phyloP scores from a whole-genome alignment of 2,113 vertebrate genomes.

The Pholis gunnellus region DNA sequence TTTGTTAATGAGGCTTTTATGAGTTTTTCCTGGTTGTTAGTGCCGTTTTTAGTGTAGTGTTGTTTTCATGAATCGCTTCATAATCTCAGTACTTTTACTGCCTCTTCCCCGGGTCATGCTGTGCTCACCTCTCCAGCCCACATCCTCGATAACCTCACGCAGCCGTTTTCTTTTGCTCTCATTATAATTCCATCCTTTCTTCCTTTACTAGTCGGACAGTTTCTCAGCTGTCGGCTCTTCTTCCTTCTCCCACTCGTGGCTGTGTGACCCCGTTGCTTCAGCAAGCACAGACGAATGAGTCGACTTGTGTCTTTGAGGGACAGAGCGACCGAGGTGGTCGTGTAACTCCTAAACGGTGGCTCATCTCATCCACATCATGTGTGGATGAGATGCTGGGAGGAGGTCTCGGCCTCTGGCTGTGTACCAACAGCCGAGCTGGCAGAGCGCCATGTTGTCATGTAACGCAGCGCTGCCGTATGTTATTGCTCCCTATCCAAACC shows the following conservation, averaged over 20 bases:
- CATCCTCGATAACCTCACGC: background rate
- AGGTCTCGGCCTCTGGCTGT: background rate
- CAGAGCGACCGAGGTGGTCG: background rate
- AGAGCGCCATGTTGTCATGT: slow-evolving; percentile 36
- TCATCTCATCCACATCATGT: slow-evolving; percentile 38
- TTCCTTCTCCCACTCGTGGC: background rate
- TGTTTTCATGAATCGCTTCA: slow-evolving; percentile 29
- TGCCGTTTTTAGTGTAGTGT: background rate
- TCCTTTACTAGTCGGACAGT: background rate
- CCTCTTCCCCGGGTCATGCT: slow-evolving; percentile 15
- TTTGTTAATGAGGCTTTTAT: slow-evolving; percentile 17
- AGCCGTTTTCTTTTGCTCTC: background rate
- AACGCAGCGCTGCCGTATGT: slow-evolving; percentile 39
- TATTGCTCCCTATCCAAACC: slow-evolving; percentile 16
- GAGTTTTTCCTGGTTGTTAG: slow-evolving; percentile 21
- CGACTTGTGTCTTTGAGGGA: background rate
- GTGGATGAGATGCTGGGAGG: slow-evolving; percentile 8
- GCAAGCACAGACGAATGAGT: background rate
- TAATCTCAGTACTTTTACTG: slow-evolving; percentile 27
- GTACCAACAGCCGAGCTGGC: slow-evolving; percentile 22
- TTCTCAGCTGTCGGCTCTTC: slow-evolving; percentile 15
- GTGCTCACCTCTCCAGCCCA: background rate
- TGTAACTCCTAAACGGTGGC: slow-evolving; percentile 20
- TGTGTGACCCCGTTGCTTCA: slow-evolving; percentile 24
- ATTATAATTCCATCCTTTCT: background rate